A percentile compares a stretch with the other conserved stretches of the same genome.
These are phyloP conservation scores for Eustalomyia histrio DNA, from an alignment of 2,888 invertebrate species.

Conservation along the genomic window DNA sequence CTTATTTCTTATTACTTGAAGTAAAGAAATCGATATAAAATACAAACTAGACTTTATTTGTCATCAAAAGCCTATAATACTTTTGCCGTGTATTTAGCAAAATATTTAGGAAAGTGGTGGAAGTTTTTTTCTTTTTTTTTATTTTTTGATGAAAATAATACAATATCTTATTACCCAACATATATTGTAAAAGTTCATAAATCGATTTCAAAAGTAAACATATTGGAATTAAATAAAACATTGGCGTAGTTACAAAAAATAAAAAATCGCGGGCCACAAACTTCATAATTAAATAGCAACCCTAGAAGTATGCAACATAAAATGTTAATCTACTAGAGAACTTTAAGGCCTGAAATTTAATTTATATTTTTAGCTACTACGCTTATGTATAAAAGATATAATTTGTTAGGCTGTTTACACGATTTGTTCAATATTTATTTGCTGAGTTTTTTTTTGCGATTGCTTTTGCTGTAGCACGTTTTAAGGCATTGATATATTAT, in stretches of 20 bases:
- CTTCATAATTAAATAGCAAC: too few species aligned
- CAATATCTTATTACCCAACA: slow-evolving; percentile 10
- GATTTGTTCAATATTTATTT: slow-evolving; percentile 5
- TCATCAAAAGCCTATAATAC: slow-evolving; percentile 6
- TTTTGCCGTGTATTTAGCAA: not conserved
- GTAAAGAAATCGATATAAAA: slow-evolving; percentile 4
- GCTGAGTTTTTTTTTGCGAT: not conserved
- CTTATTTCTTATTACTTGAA: not conserved
- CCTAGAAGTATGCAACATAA: too few species aligned
- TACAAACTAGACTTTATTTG: slow-evolving; percentile 21
- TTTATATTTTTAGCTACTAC: not conserved
- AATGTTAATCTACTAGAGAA: too few species aligned
- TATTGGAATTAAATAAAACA: not conserved
- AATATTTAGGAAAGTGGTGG: not conserved
- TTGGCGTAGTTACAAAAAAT: not conserved
- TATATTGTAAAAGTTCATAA: slow-evolving; percentile 28
- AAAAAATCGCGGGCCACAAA: too few species aligned
- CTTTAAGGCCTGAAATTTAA: too few species aligned
- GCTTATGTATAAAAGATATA: not conserved
- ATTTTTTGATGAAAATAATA: slow-evolving; percentile 2
- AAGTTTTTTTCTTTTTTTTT: not conserved
- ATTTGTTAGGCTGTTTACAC: not conserved
- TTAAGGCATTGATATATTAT: slow-evolving; percentile 2
- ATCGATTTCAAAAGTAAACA: slow-evolving; percentile 30
- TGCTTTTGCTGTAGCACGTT: slow-evolving; percentile 14